Conservation (phyloP, 2,797 vertebrate genomes). For the Oreochromis mossambicus region DNA sequence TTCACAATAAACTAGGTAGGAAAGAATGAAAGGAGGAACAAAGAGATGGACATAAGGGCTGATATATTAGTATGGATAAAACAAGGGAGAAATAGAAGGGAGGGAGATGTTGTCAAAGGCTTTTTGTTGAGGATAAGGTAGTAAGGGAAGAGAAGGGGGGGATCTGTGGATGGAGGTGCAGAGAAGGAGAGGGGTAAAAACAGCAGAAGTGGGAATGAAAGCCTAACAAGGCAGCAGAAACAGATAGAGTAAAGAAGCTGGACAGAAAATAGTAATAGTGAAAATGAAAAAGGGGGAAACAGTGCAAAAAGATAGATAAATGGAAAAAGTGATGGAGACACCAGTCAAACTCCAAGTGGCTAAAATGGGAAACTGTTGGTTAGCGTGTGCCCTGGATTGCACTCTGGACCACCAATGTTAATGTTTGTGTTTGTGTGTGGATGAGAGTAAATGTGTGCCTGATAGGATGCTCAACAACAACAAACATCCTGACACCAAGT, state of each 20-base stretch:
- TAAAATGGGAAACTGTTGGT: background rate
- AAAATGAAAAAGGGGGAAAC: background rate
- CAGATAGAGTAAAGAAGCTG: background rate
- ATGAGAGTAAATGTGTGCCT: conserved; percentile 30
- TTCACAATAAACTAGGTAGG: conserved; percentile 45
- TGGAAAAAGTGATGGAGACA: background rate
- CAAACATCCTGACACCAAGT: conserved; percentile 45
- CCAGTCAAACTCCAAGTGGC: background rate
- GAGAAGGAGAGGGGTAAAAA: background rate
- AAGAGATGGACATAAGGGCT: conserved; percentile 11
- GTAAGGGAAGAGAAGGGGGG: background rate
- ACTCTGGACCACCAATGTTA: background rate
- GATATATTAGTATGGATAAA: conserved; percentile 12
- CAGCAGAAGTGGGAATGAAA: background rate
- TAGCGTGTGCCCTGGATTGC: background rate
- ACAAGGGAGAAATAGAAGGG: background rate
- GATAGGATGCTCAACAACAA: conserved; percentile 40
- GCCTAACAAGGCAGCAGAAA: background rate
- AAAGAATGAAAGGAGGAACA: background rate
- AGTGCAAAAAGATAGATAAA: background rate
- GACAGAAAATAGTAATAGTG: background rate
- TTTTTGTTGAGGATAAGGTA: conserved; percentile 11
- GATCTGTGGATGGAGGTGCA: background rate
- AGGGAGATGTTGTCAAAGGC: conserved; percentile 7
- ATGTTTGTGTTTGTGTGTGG: background rate